These are phyloP conservation scores for Zootermopsis nevadensis DNA, from an alignment of 2,888 invertebrate genomes.

Conservation along the genomic window DNA sequence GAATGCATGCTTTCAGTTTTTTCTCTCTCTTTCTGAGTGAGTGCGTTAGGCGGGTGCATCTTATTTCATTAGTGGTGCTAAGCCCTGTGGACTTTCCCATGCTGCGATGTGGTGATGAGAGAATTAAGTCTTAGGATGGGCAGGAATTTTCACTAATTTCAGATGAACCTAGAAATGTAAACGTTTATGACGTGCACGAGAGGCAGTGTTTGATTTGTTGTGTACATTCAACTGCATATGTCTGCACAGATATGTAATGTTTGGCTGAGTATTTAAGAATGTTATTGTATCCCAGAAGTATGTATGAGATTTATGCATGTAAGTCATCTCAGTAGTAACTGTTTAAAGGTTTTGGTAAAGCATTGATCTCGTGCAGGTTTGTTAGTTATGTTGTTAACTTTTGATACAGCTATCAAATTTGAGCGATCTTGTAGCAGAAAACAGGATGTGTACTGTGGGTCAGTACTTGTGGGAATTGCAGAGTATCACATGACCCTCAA, in stretches of 20 bases:
- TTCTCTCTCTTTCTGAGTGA: conserved; percentile 30
- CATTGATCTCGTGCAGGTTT: not conserved
- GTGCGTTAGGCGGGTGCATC: conserved; percentile 25
- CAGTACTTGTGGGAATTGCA: not conserved
- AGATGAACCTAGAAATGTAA: conserved; percentile 22
- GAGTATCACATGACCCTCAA: not conserved
- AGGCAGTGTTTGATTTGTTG: not conserved
- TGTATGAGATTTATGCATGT: not conserved
- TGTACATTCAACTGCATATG: conserved; percentile 1
- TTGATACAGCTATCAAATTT: not conserved
- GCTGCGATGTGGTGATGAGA: not conserved
- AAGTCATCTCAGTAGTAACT: conserved; percentile 9
- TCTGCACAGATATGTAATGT: conserved; percentile 15
- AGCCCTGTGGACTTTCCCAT: not conserved
- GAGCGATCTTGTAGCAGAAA: not conserved
- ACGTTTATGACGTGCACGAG: conserved; percentile 2
- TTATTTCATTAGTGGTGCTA: conserved; percentile 37
- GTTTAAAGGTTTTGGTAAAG: not conserved
- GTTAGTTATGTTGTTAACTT: conserved; percentile 5
- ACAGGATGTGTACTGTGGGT: not conserved
- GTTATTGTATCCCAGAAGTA: not conserved
- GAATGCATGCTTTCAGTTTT: conserved; percentile 13
- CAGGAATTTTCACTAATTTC: conserved; percentile 6
- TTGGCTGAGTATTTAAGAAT: not conserved
- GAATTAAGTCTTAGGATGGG: conserved; percentile 21